Percentiles rank a stretch among this genome's conserved stretches.
Conservation (phyloP, 1,140 invertebrate genomes). For the Popillia japonica region DNA sequence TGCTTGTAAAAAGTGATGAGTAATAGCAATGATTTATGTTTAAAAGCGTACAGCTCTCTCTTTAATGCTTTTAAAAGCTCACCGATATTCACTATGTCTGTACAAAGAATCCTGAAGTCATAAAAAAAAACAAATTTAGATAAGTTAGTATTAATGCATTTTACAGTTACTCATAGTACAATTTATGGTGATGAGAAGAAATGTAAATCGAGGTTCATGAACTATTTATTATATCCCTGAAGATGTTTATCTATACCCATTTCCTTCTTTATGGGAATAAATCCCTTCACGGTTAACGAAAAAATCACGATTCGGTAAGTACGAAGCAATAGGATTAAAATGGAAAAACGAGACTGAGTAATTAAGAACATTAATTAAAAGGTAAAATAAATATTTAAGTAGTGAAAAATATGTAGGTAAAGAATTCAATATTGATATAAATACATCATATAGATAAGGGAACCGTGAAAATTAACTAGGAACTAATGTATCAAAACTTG, state of each 20-base stretch:
- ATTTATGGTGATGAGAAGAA: constrained; percentile 17
- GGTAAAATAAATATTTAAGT: not conserved
- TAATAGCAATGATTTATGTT: no score
- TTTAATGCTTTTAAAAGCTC: not conserved
- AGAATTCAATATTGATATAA: constrained; percentile 13
- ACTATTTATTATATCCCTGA: constrained; percentile 31
- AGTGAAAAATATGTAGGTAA: not conserved
- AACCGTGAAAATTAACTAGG: not conserved
- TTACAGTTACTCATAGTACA: constrained; percentile 19
- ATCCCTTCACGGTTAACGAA: constrained; percentile 6
- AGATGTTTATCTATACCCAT: not conserved
- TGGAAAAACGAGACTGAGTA: no score
- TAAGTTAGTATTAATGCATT: constrained; percentile 14
- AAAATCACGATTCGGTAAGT: constrained; percentile 25
- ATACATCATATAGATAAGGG: constrained; percentile 25
- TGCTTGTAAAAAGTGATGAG: no score
- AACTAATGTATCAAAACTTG: constrained; percentile 31
- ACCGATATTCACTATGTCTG: not conserved
- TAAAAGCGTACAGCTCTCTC: no score
- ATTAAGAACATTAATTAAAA: not conserved
- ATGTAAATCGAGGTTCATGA: constrained; percentile 27
- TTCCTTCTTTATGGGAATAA: constrained; percentile 14
- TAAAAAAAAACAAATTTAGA: not conserved
- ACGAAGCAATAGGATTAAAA: not conserved
- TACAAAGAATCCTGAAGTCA: not conserved